Conservation (phyloP, 2,888 invertebrate genomes). For the Amiota minor region DNA sequence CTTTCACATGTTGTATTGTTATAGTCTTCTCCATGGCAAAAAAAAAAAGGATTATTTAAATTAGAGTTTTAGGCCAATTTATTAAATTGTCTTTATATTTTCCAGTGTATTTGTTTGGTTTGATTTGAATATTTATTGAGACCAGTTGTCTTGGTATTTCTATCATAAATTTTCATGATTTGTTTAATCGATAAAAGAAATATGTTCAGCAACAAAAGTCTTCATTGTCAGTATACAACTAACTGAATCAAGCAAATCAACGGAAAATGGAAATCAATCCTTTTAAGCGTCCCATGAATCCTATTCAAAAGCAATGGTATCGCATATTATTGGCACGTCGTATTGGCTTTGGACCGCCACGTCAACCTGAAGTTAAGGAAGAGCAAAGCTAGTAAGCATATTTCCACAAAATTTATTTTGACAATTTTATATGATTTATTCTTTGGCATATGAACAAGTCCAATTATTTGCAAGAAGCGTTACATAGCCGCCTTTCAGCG, state of each 20-base stretch:
- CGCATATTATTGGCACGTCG: conserved; percentile 69
- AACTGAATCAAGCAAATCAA: too few species aligned
- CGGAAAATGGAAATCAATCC: conserved; percentile 55
- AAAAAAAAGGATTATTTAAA: too few species aligned
- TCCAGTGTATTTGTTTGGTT: not conserved
- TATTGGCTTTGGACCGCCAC: conserved; percentile 61
- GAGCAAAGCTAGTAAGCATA: conserved; percentile 61
- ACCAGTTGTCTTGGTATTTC: not conserved
- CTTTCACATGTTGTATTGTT: too few species aligned
- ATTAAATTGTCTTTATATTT: not conserved
- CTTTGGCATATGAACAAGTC: conserved; percentile 44
- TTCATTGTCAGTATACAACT: not conserved
- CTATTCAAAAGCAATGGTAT: conserved; percentile 72
- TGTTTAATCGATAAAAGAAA: conserved; percentile 1
- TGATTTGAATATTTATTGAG: not conserved
- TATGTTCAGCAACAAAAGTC: not conserved
- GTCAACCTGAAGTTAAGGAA: conserved; percentile 49
- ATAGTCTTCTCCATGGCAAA: too few species aligned
- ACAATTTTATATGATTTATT: not conserved
- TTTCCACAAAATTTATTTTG: not conserved
- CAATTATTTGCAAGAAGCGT: conserved; percentile 69
- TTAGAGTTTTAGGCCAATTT: not conserved
- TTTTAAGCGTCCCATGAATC: conserved; percentile 72
- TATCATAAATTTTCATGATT: not conserved
- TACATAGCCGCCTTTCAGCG: conserved; percentile 68